These are phyloP conservation scores for Phrynocephalus versicolor DNA, from an alignment of 2,113 vertebrate genomes.

Conservation along the genomic window DNA sequence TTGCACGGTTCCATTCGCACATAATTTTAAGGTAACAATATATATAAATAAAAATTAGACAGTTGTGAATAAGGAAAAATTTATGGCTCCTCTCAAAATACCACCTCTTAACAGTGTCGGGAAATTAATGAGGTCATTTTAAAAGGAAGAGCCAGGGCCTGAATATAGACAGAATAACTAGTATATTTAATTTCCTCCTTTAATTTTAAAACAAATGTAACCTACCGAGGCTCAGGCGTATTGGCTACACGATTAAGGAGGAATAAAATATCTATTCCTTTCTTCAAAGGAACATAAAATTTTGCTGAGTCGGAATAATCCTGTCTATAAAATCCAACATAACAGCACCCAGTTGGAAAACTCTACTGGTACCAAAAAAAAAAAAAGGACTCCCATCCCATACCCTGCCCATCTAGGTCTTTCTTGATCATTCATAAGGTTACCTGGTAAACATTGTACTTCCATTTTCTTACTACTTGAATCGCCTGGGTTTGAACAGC, in stretches of 20 bases:
- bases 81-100: conserved; percentile 58
- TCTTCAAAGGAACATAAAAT: conserved; percentile 7
- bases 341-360: background rate
- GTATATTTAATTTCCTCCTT: conserved; percentile 21
- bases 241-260: background rate
- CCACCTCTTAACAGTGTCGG: conserved; percentile 46
- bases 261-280: background rate
- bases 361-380: background rate
- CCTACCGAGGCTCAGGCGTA: background rate
- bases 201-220: conserved; percentile 19
- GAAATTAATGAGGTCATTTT: conserved; percentile 60
- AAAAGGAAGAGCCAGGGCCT: conserved; percentile 2
- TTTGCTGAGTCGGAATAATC: conserved; percentile 2
- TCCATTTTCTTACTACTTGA: too few relatives aligned
- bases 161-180: conserved; percentile 46
- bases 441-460: too few relatives aligned
- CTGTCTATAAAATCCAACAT: background rate
- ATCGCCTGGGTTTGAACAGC: too few relatives aligned
- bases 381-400: too few relatives aligned
- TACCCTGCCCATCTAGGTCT: background rate
- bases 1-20: conserved; percentile 62
- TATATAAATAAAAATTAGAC: conserved; percentile 29
- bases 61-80: conserved; percentile 52
- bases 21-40: conserved; percentile 54
- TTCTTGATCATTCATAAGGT: too few relatives aligned